Evolutionary conservation across 2,113 vertebrate species (phyloP), one percentile per base, ranked within the genome.

Genomic region (Laterallus jamaicensis): DNA sequence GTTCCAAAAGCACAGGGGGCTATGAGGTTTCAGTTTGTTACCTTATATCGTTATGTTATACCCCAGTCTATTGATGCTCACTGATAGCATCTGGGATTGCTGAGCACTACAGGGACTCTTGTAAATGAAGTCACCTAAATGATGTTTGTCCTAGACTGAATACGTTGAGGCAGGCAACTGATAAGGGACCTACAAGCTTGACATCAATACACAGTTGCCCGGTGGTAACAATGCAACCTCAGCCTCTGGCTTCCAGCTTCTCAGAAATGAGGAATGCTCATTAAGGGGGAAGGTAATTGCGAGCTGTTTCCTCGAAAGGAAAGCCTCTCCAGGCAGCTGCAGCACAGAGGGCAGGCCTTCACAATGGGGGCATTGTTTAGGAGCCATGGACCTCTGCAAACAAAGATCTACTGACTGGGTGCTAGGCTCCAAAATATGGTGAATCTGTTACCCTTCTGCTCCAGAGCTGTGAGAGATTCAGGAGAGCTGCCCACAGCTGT

Each of bases 41-140:
- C 5, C 3, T 88, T 47, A 47, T 47, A 47, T 47, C 17, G 74
- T 89, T 88, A 92, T 6, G 3, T 88, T 96, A 97, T 87, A 97
- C 86, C 82, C 62, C 91, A 73, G 94, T 87, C 95, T 86, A 58
- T 47, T 52, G 24, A 80, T 66, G 44, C 35, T 67, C 67, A 49
- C 44, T 55, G 97, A 97, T 97, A 96, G 74, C 93, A 97, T 97
- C 97, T 96, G 88, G 93, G 93, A 71, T 94, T 96, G 94, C 87
- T 54, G 83, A 69, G 81, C 39, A 4, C 85, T 32, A 11, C 83
- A 37, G 95, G 86, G 96, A 87, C 70, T 88, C 12, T 29, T 54
- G 84, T 91, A 79, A 95, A 86, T 62, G 64, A 58, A 96, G 83
- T 73, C 40, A n/a, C 64, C 42, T 49, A 60, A n/a, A 8, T 3